Evolutionary conservation across 1,140 invertebrate species (phyloP).

Genomic region (Scaptodrosophila lebanonensis): DNA sequence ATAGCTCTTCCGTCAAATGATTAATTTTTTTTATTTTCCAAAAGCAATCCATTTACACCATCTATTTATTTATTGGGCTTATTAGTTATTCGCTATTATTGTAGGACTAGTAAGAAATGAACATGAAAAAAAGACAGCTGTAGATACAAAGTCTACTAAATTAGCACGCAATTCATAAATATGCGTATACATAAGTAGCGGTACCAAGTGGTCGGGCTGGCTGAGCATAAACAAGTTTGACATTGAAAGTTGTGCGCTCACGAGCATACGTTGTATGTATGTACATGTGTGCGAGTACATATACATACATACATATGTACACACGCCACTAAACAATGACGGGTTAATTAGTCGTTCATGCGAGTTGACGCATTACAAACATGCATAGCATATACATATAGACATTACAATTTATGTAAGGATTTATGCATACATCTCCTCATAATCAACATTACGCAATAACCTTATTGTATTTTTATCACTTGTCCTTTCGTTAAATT

Average conservation of each 20-base stretch:
- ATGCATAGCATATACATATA: not conserved
- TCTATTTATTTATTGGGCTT: too few species aligned
- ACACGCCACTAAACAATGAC: too few species aligned
- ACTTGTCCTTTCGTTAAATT: slow-evolving; percentile 4
- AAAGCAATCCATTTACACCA: too few species aligned
- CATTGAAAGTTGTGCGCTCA: slow-evolving; percentile 55
- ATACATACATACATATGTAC: not conserved
- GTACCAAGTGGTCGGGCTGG: slow-evolving; percentile 6
- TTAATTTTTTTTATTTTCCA: too few species aligned
- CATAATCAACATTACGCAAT: slow-evolving; percentile 23
- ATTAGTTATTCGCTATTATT: too few species aligned
- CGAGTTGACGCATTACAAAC: too few species aligned
- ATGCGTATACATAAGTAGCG: not conserved
- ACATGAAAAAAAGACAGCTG: too few species aligned
- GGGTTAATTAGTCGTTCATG: too few species aligned
- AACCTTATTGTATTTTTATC: slow-evolving; percentile 1
- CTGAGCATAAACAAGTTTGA: slow-evolving; percentile 42
- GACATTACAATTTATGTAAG: not conserved
- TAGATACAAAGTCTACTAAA: too few species aligned
- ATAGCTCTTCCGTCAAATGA: too few species aligned
- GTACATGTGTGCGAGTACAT: not conserved
- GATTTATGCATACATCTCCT: slow-evolving; percentile 1
- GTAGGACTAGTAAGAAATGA: too few species aligned
- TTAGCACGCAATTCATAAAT: too few species aligned
- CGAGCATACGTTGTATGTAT: not conserved